Evolutionary conservation across 2,113 vertebrate species (phyloP).

Genomic region (Paramormyrops kingsleyae): DNA sequence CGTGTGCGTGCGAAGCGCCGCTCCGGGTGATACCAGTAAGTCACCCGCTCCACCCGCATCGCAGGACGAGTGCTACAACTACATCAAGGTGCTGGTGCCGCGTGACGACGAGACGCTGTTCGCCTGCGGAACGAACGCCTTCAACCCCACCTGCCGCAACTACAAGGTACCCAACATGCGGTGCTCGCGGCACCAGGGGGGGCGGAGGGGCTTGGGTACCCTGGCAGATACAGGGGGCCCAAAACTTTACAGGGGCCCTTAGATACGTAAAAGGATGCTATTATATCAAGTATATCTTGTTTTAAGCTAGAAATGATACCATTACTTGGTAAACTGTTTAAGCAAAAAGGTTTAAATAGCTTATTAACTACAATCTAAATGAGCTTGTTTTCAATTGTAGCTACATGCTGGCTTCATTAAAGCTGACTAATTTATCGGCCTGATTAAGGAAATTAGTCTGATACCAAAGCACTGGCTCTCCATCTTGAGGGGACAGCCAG

Average conservation of each 20-base stretch:
- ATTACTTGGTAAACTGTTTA: background rate
- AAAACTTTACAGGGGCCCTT: background rate
- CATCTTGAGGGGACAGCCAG: background rate
- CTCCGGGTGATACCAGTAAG: background rate
- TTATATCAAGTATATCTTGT: background rate
- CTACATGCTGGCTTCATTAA: background rate
- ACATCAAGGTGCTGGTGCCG: conserved; percentile 85
- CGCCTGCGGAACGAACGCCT: conserved; percentile 86
- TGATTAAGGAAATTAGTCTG: background rate
- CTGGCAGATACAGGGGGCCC: background rate
- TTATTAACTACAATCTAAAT: background rate
- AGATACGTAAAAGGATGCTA: background rate
- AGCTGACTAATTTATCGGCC: background rate
- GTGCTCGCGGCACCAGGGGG: background rate
- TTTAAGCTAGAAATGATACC: background rate
- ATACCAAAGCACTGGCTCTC: background rate
- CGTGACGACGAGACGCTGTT: conserved; percentile 77
- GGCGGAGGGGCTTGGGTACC: background rate
- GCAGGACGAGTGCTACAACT: conserved; percentile 92
- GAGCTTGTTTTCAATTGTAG: background rate
- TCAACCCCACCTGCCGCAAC: conserved; percentile 86
- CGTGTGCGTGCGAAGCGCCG: background rate
- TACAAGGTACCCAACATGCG: conserved; percentile 66
- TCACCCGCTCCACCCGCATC: conserved; percentile 22
- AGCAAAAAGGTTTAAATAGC: background rate